Conservation (phyloP, 2,888 invertebrate genomes). For the Philaethria dido region DNA sequence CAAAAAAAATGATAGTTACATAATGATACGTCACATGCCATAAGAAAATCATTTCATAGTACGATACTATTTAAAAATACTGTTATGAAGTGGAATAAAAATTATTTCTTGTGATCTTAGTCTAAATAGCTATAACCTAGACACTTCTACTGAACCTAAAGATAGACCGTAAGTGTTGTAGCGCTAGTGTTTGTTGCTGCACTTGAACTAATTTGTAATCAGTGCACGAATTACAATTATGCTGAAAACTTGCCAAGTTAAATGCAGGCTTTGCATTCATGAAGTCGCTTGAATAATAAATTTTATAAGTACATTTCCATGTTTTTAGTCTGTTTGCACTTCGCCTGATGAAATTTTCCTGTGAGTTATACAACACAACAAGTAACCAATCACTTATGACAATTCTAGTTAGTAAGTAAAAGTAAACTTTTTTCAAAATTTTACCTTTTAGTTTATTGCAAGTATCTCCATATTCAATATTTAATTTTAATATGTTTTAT, state of each 20-base stretch:
- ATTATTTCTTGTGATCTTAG: background rate
- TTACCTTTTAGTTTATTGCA: too few species aligned
- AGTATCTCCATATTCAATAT: too few species aligned
- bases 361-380: background rate
- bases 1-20: too few species aligned
- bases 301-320: conserved; percentile 23
- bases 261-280: conserved; percentile 20
- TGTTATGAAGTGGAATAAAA: too few species aligned
- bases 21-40: too few species aligned
- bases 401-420: background rate
- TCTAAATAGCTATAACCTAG: background rate
- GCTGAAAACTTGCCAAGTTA: conserved; percentile 33
- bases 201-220: conserved; percentile 25
- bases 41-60: too few species aligned
- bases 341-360: background rate
- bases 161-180: background rate
- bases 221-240: conserved; percentile 21
- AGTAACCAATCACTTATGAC: background rate
- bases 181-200: conserved; percentile 1
- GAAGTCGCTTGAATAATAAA: conserved; percentile 31
- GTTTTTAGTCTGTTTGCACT: conserved; percentile 5
- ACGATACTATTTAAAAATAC: too few species aligned
- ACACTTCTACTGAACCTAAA: background rate
- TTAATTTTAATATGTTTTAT: too few species aligned
- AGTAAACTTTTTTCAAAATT: too few species aligned